Evolutionary conservation across 2,797 vertebrate species (phyloP).

Genomic region (Pangasius macronema): DNA sequence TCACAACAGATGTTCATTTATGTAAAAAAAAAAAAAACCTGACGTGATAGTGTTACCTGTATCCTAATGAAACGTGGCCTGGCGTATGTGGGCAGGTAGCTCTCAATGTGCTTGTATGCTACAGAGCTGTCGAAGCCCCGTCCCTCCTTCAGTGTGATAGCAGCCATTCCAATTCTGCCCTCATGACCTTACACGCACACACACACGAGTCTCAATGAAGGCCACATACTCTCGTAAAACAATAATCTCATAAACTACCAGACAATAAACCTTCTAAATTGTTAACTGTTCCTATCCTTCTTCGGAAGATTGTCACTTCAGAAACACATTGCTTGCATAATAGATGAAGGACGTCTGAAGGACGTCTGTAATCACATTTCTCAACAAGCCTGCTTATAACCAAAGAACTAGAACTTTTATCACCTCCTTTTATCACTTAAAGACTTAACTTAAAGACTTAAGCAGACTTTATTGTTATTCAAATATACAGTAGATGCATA

Average conservation of each 20-base stretch:
- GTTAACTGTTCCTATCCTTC: not conserved
- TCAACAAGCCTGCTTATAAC: not conserved
- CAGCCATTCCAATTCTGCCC: constrained; percentile 86
- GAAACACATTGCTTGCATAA: not conserved
- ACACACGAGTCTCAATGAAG: not conserved
- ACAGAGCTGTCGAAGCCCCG: constrained; percentile 75
- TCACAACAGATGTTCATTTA: not conserved
- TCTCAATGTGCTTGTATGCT: constrained; percentile 71
- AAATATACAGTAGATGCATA: too few relatives aligned
- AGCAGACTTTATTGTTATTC: too few relatives aligned
- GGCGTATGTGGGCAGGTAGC: constrained; percentile 80
- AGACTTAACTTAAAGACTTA: too few relatives aligned
- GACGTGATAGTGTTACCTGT: constrained; percentile 73
- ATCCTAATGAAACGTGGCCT: constrained; percentile 84
- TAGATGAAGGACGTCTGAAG: not conserved
- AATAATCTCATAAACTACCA: not conserved
- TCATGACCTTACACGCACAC: constrained; percentile 76
- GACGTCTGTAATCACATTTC: not conserved
- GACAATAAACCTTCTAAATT: not conserved
- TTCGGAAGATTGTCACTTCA: not conserved
- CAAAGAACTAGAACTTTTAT: not conserved
- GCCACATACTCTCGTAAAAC: not conserved
- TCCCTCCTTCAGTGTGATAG: constrained; percentile 75
- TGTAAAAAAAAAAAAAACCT: not conserved
- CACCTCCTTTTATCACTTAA: too few relatives aligned